Evolutionary conservation across 2,888 invertebrate genomes (phyloP), one percentile per base, ranked within the genome.

Genomic region (Monochamus alternatus): DNA sequence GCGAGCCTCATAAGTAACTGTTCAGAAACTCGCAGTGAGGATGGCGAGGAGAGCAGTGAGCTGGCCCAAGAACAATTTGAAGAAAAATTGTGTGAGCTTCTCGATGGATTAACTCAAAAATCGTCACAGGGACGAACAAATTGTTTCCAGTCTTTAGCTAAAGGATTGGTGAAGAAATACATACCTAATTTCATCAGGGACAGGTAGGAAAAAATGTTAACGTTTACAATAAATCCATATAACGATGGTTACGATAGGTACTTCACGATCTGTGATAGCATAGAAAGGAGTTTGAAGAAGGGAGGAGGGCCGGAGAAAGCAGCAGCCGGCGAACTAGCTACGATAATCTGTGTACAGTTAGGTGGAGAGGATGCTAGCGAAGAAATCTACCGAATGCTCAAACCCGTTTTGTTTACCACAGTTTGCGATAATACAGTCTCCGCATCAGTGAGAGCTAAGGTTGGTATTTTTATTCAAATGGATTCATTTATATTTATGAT

Each of bases 41-140:
- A 90, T 22, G 87, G 87, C 43, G 90, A 89, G 74, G 87, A 84
- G 12, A 90, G 91, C 44, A 93, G 93, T 77, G 94, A 94, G 77
- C 85, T 90, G 14, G 88, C 90, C 3, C 91, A 92, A 88, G 95
- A 95, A 82, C 89, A 91, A 5, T 94, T 96, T 81, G 98, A 98
- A 89, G 97, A 97, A 84, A 97, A 97, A 87, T 91, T 98, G 43
- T 91, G 93, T 44, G 97, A 97, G 86, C 93, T 95, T 1, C 93
- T 98, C 69, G 98, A 99, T 86, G 95, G 95, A 32, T 91, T 97
- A 58, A 93, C 94, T n/a, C 96, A 97, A 81, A 97, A 98, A 84
- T 96, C 97, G 79, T 94, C 95, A 9, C 96, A 96, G 81, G 95
- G 95, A 9, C 92, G 98, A 51, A 93, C 93, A 0, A 89, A 91